phyloP scores from a whole-genome alignment of 2,888 invertebrate species.

The Atethmia centrago region DNA sequence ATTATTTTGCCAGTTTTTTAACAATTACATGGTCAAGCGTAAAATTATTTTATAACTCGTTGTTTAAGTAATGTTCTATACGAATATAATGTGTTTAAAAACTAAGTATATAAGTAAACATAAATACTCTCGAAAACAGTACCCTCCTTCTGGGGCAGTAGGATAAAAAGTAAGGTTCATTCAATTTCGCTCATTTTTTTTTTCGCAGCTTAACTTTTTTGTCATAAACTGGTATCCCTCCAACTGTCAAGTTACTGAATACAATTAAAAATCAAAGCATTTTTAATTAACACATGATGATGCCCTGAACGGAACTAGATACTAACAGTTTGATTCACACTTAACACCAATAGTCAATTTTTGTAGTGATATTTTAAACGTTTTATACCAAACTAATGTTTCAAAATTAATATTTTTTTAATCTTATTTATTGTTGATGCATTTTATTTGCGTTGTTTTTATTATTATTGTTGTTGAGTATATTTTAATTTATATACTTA shows the following conservation, averaged over 20 bases:
- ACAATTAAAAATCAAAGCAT: background rate
- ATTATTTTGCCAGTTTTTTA: conserved; percentile 2
- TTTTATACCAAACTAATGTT: conserved; percentile 48
- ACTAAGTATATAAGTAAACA: background rate
- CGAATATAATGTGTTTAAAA: background rate
- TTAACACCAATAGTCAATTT: conserved; percentile 74
- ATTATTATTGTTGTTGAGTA: conserved; percentile 69
- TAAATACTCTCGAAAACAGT: no score
- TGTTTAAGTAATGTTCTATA: conserved; percentile 6
- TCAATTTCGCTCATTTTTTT: background rate
- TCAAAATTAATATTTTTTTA: conserved; percentile 59
- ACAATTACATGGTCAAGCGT: background rate
- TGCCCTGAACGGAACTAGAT: conserved; percentile 59
- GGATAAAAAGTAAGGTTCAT: conserved; percentile 1
- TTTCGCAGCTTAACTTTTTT: background rate
- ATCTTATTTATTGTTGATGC: conserved; percentile 72
- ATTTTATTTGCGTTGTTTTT: conserved; percentile 68
- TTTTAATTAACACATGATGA: conserved; percentile 30
- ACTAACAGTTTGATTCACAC: conserved; percentile 75
- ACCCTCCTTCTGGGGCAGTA: no score
- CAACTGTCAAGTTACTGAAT: conserved; percentile 15
- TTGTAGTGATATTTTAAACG: conserved; percentile 50
- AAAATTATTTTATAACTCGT: background rate
- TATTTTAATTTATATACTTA: conserved; percentile 65
- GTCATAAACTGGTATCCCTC: background rate